Evolutionary conservation across 64 coral and sea anemone genomes (phyloP), one percentile per base, ranked within the genome.

Genomic region (Anthopleura sola): DNA sequence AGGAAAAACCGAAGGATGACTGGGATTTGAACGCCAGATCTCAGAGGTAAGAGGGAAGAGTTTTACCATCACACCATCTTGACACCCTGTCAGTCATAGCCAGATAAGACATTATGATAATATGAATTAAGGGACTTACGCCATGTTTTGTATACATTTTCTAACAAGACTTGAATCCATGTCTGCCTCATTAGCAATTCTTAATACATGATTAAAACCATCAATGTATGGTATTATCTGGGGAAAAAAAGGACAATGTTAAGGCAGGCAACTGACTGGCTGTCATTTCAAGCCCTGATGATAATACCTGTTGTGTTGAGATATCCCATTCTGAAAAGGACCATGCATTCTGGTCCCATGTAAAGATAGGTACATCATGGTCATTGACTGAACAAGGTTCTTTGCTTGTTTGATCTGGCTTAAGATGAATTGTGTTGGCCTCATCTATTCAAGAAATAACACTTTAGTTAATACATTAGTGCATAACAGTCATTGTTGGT

Each of bases 141-240:
- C 84, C 92, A 99, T 91, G 55, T 92, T 91, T 75, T 95, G 92
- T 24, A 99, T 90, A 36, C 97, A 99, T 37, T 80, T 94, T 58
- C 93, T 89, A 46, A 99, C 92, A 55, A 99, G 86, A 82, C 77
- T 94, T 13, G 93, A 82, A 37, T 99, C 92, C 16, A 99, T 89
- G 82, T 99, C 97, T 54, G 97, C 97, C 58, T 94, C 92, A 82
- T 32, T 82, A 23, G 97, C 97, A 29, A 99, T 91, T 32, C 90
- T 83, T 49, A 94, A 89, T 40, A 99, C 86, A 56, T 99, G 97
- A 19, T 94, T 88, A 75, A 94, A 99, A 10, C 97, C 97, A 90
- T 99, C 97, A 85, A 99, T 99, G 46, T 99, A 95, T 10, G 89
- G 92, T 37, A 99, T 78, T 19, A 99, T 95, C 97, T 99, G 37